Base-by-base conservation (phyloP, 2,113 vertebrate species). In the Nothoprocta pentlandii region DNA sequence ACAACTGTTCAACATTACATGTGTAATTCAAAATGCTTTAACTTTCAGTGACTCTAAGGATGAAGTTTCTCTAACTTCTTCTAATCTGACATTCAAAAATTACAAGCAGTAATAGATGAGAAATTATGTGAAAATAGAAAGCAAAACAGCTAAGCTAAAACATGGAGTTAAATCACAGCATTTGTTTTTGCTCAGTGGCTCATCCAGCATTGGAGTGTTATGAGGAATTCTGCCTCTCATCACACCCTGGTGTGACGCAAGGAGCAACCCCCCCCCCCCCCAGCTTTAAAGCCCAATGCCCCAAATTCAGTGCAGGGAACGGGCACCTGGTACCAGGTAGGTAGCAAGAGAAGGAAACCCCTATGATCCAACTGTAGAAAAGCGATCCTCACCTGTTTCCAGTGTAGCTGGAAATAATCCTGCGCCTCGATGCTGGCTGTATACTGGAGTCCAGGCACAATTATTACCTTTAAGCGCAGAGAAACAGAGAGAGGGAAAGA, bases 351-450 rank as follows among this genome's bases (percentile, higher is more conserved):
- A 56, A 71, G 39, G 34, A 90, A 82, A 80, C 6, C 5, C 2
- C 0, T 54, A 59, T 13, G 19, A 84, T 64, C 25, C 56, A 44
- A 16, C 56, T 73, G 75, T 68, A 87, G 78, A 80, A 89, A 64
- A 88, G 16, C 5, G 47, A 64, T 36, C 71, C 97, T 97, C 90
- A 97, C 97, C 94, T 23, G 92, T 93, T 74, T 92, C 96, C 67
- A 42, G 69, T 9, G 75, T 30, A 58, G 94, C 94, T 89, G 68
- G 80, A 71, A 92, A 91, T 23, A 94, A 86, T 90, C 91, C 94
- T 68, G 92, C 80, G 63, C 95, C 96, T n/a, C 73, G 94, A 81
- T 36, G 67, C 69, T 80, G 94, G 92, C 93, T 95, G 88, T 90
- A 77, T 49, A 62, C 4, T 28, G 89, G 70, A 12, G 64, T 68